Base-by-base conservation (phyloP, 2,797 vertebrate genomes). In the Lindbergichthys nudifrons region DNA sequence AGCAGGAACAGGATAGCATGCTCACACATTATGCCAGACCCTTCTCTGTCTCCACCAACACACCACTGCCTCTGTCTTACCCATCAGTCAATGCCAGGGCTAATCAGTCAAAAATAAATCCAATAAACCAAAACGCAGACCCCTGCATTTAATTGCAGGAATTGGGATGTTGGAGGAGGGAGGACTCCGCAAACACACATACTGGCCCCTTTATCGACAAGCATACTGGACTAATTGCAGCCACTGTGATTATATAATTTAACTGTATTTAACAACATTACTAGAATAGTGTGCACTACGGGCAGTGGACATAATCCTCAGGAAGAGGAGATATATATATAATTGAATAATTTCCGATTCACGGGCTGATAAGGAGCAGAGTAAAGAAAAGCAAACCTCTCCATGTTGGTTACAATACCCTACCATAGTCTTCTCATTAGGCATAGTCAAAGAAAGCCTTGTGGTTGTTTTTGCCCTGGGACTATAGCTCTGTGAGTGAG, bases 261-360 rank as follows among this genome's bases (percentile, higher is more conserved):
- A 88, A 92, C 88, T 85, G 89, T 91, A 92, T 92, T 93, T 92
- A 93, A 92, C 75, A 47, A 42, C 66, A 90, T 94, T 93, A 92
- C 88, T 64, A 74, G 75, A 87, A 87, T 79, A 67, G 80, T 79
- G 75, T 61, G 64, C 68, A 67, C 72, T 80, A 74, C 85, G 59
- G 58, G 80, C 53, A 81, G 66, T 75, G 69, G 69, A 82, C 50
- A 62, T 82, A 70, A 88, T 88, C 62, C 52, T 73, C 9, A 46
- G 73, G 79, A 77, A 87, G 72, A 83, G 83, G 87, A 88, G 81
- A 91, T 83, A 72, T 68, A 72, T 68, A 79, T 65, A 80, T 92
- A 91, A 94, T 92, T 89, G 74, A 90, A 92, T 90, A 77, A 91
- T 91, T 87, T 79, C 58, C 18, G 43, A 90, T 80, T 85, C 57